Evolutionary conservation across 2,888 invertebrate species (phyloP), one percentile per base, ranked within the genome.

Genomic region (Temnothorax unifasciatus): DNA sequence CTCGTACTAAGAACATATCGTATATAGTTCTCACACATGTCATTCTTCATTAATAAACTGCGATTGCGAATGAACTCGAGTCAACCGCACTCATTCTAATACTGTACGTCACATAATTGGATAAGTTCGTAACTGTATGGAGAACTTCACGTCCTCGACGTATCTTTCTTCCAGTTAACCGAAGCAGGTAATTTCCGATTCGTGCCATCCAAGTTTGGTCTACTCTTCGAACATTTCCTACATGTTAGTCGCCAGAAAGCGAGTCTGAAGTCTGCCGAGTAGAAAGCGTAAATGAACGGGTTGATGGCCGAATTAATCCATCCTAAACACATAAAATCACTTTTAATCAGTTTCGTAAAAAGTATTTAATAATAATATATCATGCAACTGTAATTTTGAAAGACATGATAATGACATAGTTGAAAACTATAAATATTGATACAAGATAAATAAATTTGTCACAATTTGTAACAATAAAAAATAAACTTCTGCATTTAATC

Each of bases 231-330:
- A 94, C 97, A 97, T 92, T 97, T 96, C 86, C 96, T 96, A 77
- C 97, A 96, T 0, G 98, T 98, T 52, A 98, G 95, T 87, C 98
- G 96, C 98, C 98, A 98, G 93, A 98, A 98, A 0, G 98, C 98
- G 89, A 97, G 96, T 92, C 98, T 96, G 93, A 98, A 98, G 94
- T 98, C 98, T 0, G 97, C 97, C 86, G 98, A 98, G 95, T 98
- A 98, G 93, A 98, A 98, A 29, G 98, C 98, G 93, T 98, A 98
- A 92, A 98, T 98, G 93, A 98, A 98, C 0, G 98, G 98, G 95
- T 98, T 98, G 87, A 98, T 98, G 5, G 98, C 98, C 0, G 98
- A 98, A 94, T 98, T 98, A 91, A 98, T 97, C 98, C 98, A 98
- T 0, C 98, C 95, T 95, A 91, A 21, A 93, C 29, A 59, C 15